Percentiles rank a stretch among this genome's conserved stretches.
Evolutionary conservation across 2,888 invertebrate species (phyloP).

Genomic region (Caenorhabditis angaria): DNA sequence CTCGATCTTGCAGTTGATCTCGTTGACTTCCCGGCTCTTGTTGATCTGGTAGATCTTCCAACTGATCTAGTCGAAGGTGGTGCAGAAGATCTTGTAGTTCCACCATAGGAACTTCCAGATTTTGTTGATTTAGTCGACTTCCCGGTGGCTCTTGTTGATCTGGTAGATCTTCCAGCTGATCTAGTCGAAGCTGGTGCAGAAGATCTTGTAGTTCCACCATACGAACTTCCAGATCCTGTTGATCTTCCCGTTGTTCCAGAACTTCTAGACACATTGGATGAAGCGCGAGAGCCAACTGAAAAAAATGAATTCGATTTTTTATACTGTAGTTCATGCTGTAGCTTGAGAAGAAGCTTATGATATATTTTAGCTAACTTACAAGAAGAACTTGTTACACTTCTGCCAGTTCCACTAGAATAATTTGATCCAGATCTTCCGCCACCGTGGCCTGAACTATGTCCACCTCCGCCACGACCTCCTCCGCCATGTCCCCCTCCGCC

Average conservation of each 20-base stretch:
- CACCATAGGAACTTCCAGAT: neutral
- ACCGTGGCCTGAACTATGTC: too few species aligned
- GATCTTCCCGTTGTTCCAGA: neutral
- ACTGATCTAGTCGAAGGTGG: neutral
- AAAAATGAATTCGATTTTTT: too few species aligned
- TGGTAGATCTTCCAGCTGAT: neutral
- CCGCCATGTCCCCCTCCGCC: constrained; percentile 14
- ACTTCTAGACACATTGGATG: neutral
- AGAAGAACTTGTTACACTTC: neutral
- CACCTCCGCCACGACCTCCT: constrained; percentile 13
- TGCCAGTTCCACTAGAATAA: neutral
- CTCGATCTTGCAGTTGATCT: neutral
- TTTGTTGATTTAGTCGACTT: too few species aligned
- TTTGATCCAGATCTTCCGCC: neutral
- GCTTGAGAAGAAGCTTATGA: too few species aligned
- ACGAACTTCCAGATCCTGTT: constrained; percentile 9
- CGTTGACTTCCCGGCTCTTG: too few species aligned
- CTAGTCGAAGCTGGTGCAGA: neutral
- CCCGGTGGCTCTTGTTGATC: neutral
- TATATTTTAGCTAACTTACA: too few species aligned
- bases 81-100: neutral
- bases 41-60: neutral
- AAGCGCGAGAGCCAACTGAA: too few species aligned
- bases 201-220: neutral
- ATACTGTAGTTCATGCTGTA: too few species aligned